Evolutionary conservation across 2,888 invertebrate species (phyloP).

Genomic region (Stenotaenia linearis): DNA sequence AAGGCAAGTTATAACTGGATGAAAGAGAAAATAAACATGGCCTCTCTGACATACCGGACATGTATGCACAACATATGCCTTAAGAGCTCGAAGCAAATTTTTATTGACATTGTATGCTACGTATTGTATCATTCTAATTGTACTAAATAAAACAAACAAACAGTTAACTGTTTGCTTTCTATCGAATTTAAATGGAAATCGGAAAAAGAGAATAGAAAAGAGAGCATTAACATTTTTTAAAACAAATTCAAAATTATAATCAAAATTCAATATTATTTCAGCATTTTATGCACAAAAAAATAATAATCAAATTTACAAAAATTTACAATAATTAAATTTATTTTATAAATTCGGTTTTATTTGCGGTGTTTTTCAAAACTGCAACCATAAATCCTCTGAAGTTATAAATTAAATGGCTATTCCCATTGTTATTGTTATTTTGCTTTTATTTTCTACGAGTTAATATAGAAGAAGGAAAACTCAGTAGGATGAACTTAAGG

Average conservation of each 20-base stretch:
- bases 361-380: too few relatives aligned
- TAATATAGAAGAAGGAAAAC: neutral
- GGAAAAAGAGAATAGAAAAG: neutral
- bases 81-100: constrained; percentile 1
- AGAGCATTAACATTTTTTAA: too few relatives aligned
- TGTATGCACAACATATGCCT: constrained; percentile 26
- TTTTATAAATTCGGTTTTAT: too few relatives aligned
- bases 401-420: too few relatives aligned
- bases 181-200: neutral
- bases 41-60: constrained; percentile 5
- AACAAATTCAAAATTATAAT: too few relatives aligned
- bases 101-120: neutral
- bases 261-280: too few relatives aligned
- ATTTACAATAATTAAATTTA: too few relatives aligned
- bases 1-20: constrained; percentile 16
- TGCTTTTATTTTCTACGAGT: too few relatives aligned
- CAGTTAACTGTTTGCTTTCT: neutral
- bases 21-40: constrained; percentile 13
- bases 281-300: too few relatives aligned
- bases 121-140: neutral
- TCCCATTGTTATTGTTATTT: too few relatives aligned
- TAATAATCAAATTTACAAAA: too few relatives aligned
- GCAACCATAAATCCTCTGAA: too few relatives aligned
- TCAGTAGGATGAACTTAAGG: neutral
- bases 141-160: neutral